phyloP scores from a whole-genome alignment of 2,888 invertebrate species.

The Diogma glabrata region DNA sequence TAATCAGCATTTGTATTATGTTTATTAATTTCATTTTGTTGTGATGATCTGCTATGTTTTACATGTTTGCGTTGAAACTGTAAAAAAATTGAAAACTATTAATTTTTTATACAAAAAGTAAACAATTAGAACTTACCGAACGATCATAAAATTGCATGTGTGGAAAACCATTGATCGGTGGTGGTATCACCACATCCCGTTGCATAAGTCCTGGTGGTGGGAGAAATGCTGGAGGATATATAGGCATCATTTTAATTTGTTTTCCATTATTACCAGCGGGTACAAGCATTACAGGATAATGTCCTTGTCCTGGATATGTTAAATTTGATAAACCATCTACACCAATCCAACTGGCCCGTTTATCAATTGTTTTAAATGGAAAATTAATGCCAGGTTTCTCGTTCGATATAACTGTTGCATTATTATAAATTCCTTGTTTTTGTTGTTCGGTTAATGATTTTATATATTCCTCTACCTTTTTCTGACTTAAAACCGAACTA shows the following conservation, averaged over 20 bases:
- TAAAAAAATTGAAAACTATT: no score
- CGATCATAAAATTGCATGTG: slow-evolving; percentile 2
- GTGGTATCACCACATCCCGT: no score
- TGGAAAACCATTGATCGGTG: no score
- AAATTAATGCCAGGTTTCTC: slow-evolving; percentile 3
- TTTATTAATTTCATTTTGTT: no score
- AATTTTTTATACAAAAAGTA: no score
- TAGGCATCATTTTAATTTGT: slow-evolving; percentile 7
- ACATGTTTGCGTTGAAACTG: no score
- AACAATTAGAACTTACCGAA: no score
- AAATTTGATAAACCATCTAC: slow-evolving; percentile 3
- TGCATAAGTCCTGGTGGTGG: slow-evolving; percentile 1
- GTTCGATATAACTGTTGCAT: slow-evolving; percentile 6
- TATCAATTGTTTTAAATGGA: background rate
- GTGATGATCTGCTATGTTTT: no score
- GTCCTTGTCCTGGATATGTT: slow-evolving; percentile 2
- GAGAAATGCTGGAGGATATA: slow-evolving; percentile 8
- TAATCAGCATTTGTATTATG: no score
- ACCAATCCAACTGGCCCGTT: background rate
- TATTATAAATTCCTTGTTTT: slow-evolving; percentile 5
- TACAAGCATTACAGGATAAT: slow-evolving; percentile 1
- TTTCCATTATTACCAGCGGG: background rate
- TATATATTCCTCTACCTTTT: slow-evolving; percentile 33
- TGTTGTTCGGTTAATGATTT: slow-evolving; percentile 23
- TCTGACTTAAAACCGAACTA: slow-evolving; percentile 24